Percentiles rank a stretch among this genome's conserved stretches.
Evolutionary conservation across 2,888 invertebrate species (phyloP).

Genomic region (Apamea sordens): DNA sequence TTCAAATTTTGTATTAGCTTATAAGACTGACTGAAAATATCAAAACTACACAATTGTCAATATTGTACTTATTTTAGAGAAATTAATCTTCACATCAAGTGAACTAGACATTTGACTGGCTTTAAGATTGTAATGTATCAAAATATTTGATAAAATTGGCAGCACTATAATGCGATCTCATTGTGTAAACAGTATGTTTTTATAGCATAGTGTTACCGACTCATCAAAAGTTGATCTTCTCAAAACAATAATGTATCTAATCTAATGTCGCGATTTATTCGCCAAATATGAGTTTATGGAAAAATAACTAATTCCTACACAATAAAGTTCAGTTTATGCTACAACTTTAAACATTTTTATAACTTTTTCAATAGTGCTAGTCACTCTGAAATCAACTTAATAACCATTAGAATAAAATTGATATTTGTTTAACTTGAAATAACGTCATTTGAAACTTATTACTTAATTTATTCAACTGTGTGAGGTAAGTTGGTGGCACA

Average conservation of each 20-base stretch:
- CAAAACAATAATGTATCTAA: not conserved
- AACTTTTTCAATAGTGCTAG: no score
- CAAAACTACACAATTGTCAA: slow-evolving; percentile 55
- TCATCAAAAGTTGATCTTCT: slow-evolving; percentile 30
- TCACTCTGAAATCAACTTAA: no score
- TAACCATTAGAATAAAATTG: no score
- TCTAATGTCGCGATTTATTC: no score
- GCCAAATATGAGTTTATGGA: no score
- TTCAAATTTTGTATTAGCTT: slow-evolving; percentile 60
- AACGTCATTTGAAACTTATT: not conserved
- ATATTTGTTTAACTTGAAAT: no score
- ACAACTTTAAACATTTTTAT: no score
- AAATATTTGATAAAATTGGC: slow-evolving; percentile 41
- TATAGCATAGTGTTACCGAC: slow-evolving; percentile 32
- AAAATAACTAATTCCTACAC: no score
- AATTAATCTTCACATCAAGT: slow-evolving; percentile 29
- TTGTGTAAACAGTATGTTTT: slow-evolving; percentile 34
- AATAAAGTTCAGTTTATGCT: no score
- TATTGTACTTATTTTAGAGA: slow-evolving; percentile 56
- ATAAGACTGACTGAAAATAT: slow-evolving; percentile 68
- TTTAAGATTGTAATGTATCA: slow-evolving; percentile 43
- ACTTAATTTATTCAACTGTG: slow-evolving; percentile 24
- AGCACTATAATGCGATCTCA: slow-evolving; percentile 54
- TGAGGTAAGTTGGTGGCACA: slow-evolving; percentile 43
- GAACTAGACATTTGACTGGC: slow-evolving; percentile 41